Conservation (phyloP, 2,888 invertebrate species). For the Andrena bicolor region DNA sequence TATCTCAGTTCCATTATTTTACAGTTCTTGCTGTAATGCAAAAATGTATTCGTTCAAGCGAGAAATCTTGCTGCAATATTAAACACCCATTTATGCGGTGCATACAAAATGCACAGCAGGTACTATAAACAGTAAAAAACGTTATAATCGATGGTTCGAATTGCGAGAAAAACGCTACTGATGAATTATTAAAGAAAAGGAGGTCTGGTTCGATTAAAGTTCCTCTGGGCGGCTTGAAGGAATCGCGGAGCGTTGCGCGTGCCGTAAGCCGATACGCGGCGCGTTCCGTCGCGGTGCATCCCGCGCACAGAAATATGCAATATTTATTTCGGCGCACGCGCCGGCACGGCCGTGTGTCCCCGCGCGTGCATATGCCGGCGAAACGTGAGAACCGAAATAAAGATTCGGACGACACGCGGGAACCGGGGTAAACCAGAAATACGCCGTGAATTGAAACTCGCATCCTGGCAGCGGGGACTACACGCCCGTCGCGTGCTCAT, state of each 20-base stretch:
- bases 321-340: constrained; percentile 71
- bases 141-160: too few species aligned
- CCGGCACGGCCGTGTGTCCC: constrained; percentile 44
- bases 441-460: constrained; percentile 68
- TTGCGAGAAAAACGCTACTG: too few species aligned
- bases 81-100: too few species aligned
- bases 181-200: too few species aligned
- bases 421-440: constrained; percentile 74
- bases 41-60: too few species aligned
- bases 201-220: too few species aligned
- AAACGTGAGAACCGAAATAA: constrained; percentile 77
- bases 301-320: constrained; percentile 64
- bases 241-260: constrained; percentile 18
- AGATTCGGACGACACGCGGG: constrained; percentile 73
- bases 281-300: constrained; percentile 61
- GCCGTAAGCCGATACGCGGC: constrained; percentile 72
- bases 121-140: too few species aligned
- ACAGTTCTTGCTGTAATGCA: too few species aligned
- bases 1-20: too few species aligned
- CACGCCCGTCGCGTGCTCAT: constrained; percentile 44
- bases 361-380: constrained; percentile 56
- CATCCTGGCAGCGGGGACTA: constrained; percentile 50
- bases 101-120: too few species aligned
- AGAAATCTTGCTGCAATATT: too few species aligned
- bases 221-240: background rate